phyloP scores from a whole-genome alignment of 2,113 vertebrate species.

The Tautogolabrus adspersus region DNA sequence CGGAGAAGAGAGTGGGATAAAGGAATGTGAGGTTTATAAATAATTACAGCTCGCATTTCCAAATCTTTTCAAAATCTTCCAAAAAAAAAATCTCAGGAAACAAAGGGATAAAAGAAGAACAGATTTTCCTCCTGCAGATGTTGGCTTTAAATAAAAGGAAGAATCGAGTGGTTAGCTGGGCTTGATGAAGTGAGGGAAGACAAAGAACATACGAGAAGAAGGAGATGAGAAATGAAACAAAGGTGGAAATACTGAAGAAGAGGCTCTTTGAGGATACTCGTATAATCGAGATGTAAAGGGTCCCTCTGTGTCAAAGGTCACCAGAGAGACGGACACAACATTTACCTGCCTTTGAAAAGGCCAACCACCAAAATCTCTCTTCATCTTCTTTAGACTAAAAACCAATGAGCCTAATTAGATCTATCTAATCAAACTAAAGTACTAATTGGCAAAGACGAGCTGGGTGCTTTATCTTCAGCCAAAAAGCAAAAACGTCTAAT shows the following conservation, averaged over 20 bases:
- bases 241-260: neutral
- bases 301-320: slow-evolving; percentile 25
- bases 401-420: slow-evolving; percentile 6
- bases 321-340: slow-evolving; percentile 5
- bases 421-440: slow-evolving; percentile 15
- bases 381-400: too few relatives aligned
- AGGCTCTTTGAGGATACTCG: neutral
- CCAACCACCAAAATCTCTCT: too few relatives aligned
- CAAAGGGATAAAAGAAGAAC: neutral
- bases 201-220: neutral
- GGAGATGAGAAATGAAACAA: too few relatives aligned
- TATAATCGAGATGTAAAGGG: slow-evolving; percentile 13
- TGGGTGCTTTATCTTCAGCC: neutral
- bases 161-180: neutral
- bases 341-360: too few relatives aligned
- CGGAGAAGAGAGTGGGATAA: slow-evolving; percentile 8
- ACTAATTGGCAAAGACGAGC: neutral
- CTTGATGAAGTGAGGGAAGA: neutral
- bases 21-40: slow-evolving; percentile 24
- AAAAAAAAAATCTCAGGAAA: slow-evolving; percentile 3
- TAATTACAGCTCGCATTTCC: slow-evolving; percentile 24
- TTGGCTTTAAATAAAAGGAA: slow-evolving; percentile 1
- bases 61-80: slow-evolving; percentile 11
- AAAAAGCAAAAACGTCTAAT: slow-evolving; percentile 4
- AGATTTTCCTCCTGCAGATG: slow-evolving; percentile 22